Evolutionary conservation across 2,113 vertebrate genomes (phyloP).

Genomic region (Pomatostomus ruficeps): DNA sequence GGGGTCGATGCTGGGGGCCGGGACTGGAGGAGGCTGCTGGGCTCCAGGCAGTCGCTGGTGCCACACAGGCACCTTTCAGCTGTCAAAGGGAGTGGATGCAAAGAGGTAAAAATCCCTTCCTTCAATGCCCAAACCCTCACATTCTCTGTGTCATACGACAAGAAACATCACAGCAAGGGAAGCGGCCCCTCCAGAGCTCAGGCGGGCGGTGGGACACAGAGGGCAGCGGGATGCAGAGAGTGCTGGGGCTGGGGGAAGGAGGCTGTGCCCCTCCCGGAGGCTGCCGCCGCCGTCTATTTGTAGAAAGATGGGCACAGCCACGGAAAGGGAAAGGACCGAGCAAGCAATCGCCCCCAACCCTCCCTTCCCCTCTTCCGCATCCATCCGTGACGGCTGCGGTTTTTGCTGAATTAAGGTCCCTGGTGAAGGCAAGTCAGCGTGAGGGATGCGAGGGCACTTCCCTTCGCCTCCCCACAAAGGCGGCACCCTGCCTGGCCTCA

Average conservation of each 20-base stretch:
- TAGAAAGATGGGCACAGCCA: rapidly evolving
- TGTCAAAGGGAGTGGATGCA: not conserved
- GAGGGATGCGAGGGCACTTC: not conserved
- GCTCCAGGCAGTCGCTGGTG: not conserved
- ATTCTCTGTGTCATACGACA: not conserved
- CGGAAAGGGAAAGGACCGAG: not conserved
- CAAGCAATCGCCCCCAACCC: rapidly evolving
- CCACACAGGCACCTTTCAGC: not conserved
- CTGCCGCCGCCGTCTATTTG: rapidly evolving
- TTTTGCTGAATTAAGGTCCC: not conserved
- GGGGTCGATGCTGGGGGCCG: not conserved
- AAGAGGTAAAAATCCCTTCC: not conserved
- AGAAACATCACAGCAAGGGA: not conserved
- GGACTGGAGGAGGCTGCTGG: not conserved
- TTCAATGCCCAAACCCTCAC: not conserved
- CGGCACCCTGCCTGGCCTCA: not conserved
- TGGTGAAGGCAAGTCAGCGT: not conserved
- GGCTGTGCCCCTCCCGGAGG: not conserved
- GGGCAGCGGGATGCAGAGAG: not conserved
- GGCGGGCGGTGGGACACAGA: rapidly evolving
- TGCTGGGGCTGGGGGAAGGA: not conserved
- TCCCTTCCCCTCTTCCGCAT: not conserved
- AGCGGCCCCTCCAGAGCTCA: rapidly evolving
- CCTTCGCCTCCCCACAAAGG: not conserved
- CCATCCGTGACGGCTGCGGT: not conserved